Conservation (phyloP, 2,888 invertebrate species). For the Meliscaeva auricollis region DNA sequence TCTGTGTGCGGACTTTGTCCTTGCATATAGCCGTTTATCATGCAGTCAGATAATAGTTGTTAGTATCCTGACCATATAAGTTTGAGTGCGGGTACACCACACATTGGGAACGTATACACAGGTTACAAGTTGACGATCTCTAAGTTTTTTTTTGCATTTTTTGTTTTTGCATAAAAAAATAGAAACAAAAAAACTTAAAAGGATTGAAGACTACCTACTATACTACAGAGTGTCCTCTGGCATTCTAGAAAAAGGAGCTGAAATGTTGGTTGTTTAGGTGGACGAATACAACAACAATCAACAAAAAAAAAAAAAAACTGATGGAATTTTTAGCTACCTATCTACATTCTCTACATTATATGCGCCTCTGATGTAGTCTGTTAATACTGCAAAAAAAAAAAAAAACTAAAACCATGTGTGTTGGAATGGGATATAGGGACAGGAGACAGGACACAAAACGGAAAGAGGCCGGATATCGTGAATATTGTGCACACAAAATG, state of each 20-base stretch:
- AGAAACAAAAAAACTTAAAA: conserved; percentile 5
- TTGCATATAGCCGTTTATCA: conserved; percentile 71
- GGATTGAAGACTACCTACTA: conserved; percentile 15
- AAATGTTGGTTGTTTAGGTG: conserved; percentile 42
- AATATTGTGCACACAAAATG: conserved; percentile 50
- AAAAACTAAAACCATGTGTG: conserved; percentile 31
- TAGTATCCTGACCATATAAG: conserved; percentile 75
- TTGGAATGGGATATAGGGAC: conserved; percentile 17
- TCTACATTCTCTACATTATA: not conserved
- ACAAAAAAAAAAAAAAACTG: not conserved
- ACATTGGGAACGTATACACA: conserved; percentile 73
- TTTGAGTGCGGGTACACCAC: conserved; percentile 75
- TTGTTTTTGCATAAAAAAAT: not conserved
- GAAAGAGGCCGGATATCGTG: conserved; percentile 19
- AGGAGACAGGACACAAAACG: no score
- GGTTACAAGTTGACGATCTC: conserved; percentile 74
- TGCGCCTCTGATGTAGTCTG: conserved; percentile 27
- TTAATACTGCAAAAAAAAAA: conserved; percentile 42
- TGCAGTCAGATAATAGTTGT: conserved; percentile 76
- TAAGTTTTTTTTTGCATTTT: conserved; percentile 6
- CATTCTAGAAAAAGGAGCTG: conserved; percentile 48
- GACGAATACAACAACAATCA: not conserved
- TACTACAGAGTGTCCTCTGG: conserved; percentile 17
- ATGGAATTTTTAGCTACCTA: conserved; percentile 47
- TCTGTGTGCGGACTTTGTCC: conserved; percentile 69